These are phyloP conservation scores for Lasioglossum calceatum DNA, from an alignment of 2,888 invertebrate species.

Conservation along the genomic window DNA sequence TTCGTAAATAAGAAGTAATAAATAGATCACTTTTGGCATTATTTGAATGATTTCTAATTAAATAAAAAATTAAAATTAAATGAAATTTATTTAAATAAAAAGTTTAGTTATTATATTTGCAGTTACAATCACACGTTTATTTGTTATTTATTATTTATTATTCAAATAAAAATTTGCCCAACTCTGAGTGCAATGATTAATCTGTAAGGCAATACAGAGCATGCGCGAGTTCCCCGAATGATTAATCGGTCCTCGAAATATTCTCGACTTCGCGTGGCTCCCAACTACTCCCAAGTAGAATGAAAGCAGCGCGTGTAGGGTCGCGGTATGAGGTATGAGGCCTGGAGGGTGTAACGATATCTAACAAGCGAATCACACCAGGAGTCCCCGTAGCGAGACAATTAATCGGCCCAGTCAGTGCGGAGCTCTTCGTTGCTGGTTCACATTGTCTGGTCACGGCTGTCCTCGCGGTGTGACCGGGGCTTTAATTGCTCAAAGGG, in stretches of 20 bases:
- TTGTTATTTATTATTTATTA: too few species aligned
- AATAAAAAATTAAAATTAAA: too few species aligned
- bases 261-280: background rate
- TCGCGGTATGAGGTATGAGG: constrained; percentile 5
- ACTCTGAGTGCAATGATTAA: too few species aligned
- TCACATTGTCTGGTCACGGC: constrained; percentile 55
- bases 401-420: constrained; percentile 67
- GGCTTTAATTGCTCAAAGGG: constrained; percentile 35
- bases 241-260: background rate
- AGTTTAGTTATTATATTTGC: too few species aligned
- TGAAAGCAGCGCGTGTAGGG: background rate
- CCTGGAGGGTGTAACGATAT: constrained; percentile 37
- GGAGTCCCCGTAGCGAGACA: constrained; percentile 56
- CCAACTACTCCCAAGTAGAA: background rate
- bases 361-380: constrained; percentile 49
- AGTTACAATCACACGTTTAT: too few species aligned
- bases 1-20: too few species aligned
- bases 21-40: too few species aligned
- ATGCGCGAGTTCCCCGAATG: too few species aligned
- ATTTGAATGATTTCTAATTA: too few species aligned
- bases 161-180: too few species aligned
- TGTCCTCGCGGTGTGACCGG: constrained; percentile 55
- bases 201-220: too few species aligned
- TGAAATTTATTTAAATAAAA: too few species aligned
- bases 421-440: constrained; percentile 54